A percentile compares a stretch with the other conserved stretches of the same genome.
phyloP scores from a whole-genome alignment of 2,113 vertebrate species.

The Syngnathus typhle region DNA sequence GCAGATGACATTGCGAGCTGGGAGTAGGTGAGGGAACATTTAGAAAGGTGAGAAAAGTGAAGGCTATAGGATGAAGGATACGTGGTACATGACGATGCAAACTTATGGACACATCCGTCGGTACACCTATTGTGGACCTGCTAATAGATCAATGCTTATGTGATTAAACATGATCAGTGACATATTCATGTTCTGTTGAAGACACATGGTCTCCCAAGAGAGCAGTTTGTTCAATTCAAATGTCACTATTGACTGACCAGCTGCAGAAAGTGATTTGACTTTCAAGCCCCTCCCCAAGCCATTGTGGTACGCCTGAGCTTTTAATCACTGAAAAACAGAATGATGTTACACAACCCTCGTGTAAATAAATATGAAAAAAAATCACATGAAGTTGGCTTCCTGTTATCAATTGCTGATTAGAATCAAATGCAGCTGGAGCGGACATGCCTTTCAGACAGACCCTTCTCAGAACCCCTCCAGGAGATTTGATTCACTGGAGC shows the following conservation, averaged over 20 bases:
- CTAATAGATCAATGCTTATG: not conserved
- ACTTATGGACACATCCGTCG: not conserved
- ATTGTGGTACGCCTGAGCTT: conserved; percentile 2
- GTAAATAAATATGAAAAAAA: not conserved
- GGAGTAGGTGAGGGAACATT: too few species aligned
- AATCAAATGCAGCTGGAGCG: conserved; percentile 8
- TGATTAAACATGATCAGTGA: conserved; percentile 12
- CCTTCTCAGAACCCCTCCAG: not conserved
- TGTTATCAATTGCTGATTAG: not conserved
- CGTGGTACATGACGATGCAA: too few species aligned
- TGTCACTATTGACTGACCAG: conserved; percentile 23
- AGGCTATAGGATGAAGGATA: too few species aligned
- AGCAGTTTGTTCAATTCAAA: conserved; percentile 31
- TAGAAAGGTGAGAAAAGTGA: too few species aligned
- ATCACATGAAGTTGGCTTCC: conserved; percentile 4
- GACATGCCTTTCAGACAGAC: conserved; percentile 6
- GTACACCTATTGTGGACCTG: not conserved
- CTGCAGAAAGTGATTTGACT: conserved; percentile 22
- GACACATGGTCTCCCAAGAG: conserved; percentile 19
- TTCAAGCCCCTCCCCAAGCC: conserved; percentile 11
- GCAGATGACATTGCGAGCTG: too few species aligned
- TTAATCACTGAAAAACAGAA: not conserved
- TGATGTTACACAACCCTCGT: not conserved
- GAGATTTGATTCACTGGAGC: conserved; percentile 11
- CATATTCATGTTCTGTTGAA: conserved; percentile 10